Evolutionary conservation across 2,888 invertebrate genomes (phyloP), one percentile per base, ranked within the genome.

Genomic region (Spilosoma lubricipeda): DNA sequence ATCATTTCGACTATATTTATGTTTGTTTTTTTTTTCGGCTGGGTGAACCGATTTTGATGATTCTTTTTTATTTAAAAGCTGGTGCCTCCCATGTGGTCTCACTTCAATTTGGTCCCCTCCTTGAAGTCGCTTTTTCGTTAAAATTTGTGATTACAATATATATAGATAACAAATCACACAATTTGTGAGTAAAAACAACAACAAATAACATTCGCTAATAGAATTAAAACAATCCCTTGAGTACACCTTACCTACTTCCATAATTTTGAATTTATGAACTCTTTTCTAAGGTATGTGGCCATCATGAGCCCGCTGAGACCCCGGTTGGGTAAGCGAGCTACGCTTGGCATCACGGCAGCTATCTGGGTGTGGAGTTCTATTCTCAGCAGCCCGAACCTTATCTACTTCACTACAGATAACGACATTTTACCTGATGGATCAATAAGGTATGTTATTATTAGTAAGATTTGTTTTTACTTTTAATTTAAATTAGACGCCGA

Each of bases 271-370:
- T 8, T 23, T 13, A 33, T 63, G 65, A 3, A 23, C 30, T 42
- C 52, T 45, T 67, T 30, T 27, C 8, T 91, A 96, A 99, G 99
- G 90, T 99, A 99, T 91, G 98, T 98, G 94, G 99, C 99, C 72
- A 99, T 99, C 86, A 98, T 99, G 97, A 98, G 98, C 88, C 99
- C 99, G 0, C 95, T 99, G 77, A 97, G 97, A 79, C 99, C 99
- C 3, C 96, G 99, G 73, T 97, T 99, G 96, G 98, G 99, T 42
- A 97, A 98, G 88, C 96, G 97, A 42, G 97, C 97, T 23, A 99
- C 99, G 0, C 96, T 99, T 72, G 97, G 97, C 85, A 97, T 99
- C 80, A 98, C 98, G 0, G 96, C 97, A 9, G 96, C 97, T 72
- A 99, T 99, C 85, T 99, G 99, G 99, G 93, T 97, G 0, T 96